phyloP scores from a whole-genome alignment of 1,140 invertebrate species.

The Hypsibius dujardini region DNA sequence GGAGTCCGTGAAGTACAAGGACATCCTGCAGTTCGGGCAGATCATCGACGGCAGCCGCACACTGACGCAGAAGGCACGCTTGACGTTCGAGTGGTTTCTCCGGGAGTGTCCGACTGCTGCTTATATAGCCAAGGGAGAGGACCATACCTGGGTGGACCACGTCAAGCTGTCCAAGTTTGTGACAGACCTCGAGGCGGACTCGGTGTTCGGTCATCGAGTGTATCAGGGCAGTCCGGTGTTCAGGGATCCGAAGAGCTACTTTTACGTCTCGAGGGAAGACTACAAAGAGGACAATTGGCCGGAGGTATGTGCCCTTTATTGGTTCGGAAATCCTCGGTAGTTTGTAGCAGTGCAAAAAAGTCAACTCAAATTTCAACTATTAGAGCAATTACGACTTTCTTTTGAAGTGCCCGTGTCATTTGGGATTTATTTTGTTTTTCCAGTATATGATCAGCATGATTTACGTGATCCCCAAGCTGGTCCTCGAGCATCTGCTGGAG shows the following conservation, averaged over 20 bases:
- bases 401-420: background rate
- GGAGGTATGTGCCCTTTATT: conserved; percentile 11
- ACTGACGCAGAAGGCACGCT: background rate
- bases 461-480: background rate
- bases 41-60: conserved; percentile 2
- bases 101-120: background rate
- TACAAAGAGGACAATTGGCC: background rate
- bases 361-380: no score
- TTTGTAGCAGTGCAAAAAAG: no score
- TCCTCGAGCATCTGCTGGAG: background rate
- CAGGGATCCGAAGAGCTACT: conserved; percentile 10
- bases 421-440: background rate
- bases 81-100: conserved; percentile 7
- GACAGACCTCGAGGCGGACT: background rate
- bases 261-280: background rate
- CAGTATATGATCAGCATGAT: conserved; percentile 16
- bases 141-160: background rate
- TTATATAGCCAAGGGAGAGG: background rate
- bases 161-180: background rate
- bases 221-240: background rate
- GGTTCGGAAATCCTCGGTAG: background rate
- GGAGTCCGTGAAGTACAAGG: background rate
- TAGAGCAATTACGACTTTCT: background rate
- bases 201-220: background rate
- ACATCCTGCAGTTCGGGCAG: conserved; percentile 13